These are phyloP conservation scores for Phalacrocorax brasilianus DNA, from an alignment of 2,113 vertebrate genomes.

Conservation along the genomic window DNA sequence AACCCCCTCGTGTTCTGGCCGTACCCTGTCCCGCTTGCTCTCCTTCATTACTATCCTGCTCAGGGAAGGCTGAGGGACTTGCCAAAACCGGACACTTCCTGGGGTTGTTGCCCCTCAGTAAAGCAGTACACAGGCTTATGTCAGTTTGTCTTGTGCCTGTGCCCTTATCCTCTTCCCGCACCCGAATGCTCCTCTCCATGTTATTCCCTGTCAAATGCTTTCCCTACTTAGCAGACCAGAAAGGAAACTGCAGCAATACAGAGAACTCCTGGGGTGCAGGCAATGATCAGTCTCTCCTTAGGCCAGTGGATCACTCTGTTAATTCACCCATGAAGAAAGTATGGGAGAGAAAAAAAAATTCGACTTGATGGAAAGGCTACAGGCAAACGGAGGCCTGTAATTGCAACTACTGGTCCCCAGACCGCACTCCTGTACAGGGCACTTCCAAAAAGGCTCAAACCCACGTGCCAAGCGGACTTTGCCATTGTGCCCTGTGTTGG, in stretches of 20 bases:
- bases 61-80: neutral
- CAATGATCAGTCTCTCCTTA: neutral
- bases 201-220: neutral
- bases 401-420: neutral
- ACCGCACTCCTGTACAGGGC: too few relatives aligned
- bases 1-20: neutral
- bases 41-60: neutral
- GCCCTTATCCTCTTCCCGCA: neutral
- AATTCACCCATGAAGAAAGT: neutral
- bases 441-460: neutral
- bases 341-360: neutral
- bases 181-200: rapidly evolving
- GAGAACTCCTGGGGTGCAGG: neutral
- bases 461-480: neutral
- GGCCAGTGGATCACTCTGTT: neutral
- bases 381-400: neutral
- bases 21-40: neutral
- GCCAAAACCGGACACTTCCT: neutral
- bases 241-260: neutral
- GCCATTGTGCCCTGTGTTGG: neutral
- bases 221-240: neutral
- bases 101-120: neutral
- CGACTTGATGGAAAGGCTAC: neutral
- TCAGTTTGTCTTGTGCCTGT: neutral
- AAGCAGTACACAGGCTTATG: neutral